Base-by-base conservation (phyloP, 2,797 vertebrate genomes). In the Emys orbicularis region DNA sequence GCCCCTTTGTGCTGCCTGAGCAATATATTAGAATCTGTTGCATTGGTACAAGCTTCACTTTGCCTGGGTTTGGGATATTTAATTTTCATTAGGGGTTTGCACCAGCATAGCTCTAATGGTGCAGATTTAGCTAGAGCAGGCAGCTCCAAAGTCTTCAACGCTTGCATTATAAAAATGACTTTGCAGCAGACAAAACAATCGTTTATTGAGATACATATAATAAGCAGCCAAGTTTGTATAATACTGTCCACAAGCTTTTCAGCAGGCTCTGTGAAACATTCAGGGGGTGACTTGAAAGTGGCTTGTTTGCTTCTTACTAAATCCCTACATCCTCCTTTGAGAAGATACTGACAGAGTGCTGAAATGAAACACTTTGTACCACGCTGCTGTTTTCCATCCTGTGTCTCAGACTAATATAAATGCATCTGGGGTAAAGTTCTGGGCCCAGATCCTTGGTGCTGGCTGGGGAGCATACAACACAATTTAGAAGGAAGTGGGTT, bases 121-220 rank as follows among this genome's bases (percentile, higher is more conserved):
- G 68, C 54, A 8, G 3, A 23, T 86, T 49, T 4, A 74, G 44
- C 56, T 82, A 79, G 56, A 57, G 57, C 0, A 0, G 56, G 8
- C 77, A 86, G 8, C 47, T 52, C 79, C 23, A 2, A 79, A 81
- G 12, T 29, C 53, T 47, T 47, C 6, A 0, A 5, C 25, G n/a
- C 47, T 61, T 53, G 11, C 56, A 25, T 84, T 52, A 68, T 37
- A 34, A 31, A 34, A 27, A 18, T 5, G 25, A 8, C 18, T 81
- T 89, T 41, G n/a, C 19, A 5, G 61, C 31, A 53, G 34, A 80
- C 25, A 53, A 80, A 57, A 77, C 53, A 79, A 81, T 41, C 0
- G 0, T 0, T 13, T 9, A 8, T 54, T 47, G 2, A 21, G 65
- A 68, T 15, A 15, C 8, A 19, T 1, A 0, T 15, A 50, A 59